Conservation (phyloP, 1,140 invertebrate species). For the Adoxophyes honmai region DNA sequence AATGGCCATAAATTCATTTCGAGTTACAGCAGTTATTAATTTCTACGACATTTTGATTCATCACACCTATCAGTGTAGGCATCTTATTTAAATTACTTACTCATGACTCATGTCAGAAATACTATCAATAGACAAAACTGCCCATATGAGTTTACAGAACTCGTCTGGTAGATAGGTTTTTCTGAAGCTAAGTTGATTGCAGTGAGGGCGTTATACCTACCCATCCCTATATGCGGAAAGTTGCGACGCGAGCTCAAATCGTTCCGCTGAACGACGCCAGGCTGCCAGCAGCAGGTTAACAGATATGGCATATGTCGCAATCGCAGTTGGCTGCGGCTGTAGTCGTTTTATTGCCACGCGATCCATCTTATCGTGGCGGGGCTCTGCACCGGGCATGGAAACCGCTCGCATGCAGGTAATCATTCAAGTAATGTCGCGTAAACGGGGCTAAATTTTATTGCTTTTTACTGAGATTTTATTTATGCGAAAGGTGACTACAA, state of each 20-base stretch:
- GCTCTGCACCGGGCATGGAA: background rate
- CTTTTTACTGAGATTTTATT: conserved; percentile 7
- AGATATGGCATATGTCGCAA: conserved; percentile 16
- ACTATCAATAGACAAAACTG: no score
- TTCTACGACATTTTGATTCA: no score
- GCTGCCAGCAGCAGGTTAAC: conserved; percentile 1
- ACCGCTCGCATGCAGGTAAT: conserved; percentile 12
- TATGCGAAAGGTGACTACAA: no score
- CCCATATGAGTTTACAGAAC: no score
- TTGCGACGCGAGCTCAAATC: background rate
- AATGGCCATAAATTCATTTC: conserved; percentile 16
- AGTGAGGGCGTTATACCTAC: background rate
- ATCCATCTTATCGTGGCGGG: conserved; percentile 11
- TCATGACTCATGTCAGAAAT: no score
- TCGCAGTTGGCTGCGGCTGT: conserved; percentile 11
- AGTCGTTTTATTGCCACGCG: conserved; percentile 9
- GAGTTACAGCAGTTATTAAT: no score
- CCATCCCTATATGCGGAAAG: no score
- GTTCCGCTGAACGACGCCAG: background rate
- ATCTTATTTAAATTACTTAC: no score
- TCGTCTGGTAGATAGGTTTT: background rate
- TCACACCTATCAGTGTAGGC: no score
- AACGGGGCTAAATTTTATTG: conserved; percentile 7
- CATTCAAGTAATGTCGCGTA: conserved; percentile 13
- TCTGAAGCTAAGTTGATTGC: background rate